These are phyloP conservation scores for Lacerta agilis DNA, from an alignment of 2,797 vertebrate genomes.

Conservation along the genomic window DNA sequence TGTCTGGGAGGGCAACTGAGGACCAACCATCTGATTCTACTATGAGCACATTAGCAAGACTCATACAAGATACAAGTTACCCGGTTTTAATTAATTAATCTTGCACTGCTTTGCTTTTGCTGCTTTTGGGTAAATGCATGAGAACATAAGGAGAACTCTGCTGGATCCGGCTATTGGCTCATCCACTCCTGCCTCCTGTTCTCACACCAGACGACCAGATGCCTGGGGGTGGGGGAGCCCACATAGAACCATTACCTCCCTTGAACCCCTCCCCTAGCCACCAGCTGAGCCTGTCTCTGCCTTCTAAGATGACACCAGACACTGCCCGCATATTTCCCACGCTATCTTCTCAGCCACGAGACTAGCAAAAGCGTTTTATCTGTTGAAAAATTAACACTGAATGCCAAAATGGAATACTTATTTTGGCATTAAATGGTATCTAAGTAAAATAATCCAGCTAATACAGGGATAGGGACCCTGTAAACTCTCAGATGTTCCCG, in stretches of 20 bases:
- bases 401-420: not conserved
- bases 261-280: too few relatives aligned
- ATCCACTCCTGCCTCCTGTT: not conserved
- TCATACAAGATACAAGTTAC: not conserved
- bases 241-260: too few relatives aligned
- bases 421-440: too few relatives aligned
- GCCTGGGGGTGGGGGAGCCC: too few relatives aligned
- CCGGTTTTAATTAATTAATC: not conserved
- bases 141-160: not conserved
- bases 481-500: not conserved
- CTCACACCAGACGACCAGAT: too few relatives aligned
- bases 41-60: not conserved
- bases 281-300: not conserved
- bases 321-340: not conserved
- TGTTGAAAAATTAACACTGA: not conserved
- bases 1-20: too few relatives aligned
- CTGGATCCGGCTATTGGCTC: not conserved
- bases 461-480: not conserved
- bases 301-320: not conserved
- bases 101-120: not conserved
- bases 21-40: not conserved
- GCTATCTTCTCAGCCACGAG: not conserved
- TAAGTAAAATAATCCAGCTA: not conserved
- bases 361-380: too few relatives aligned
- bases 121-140: not conserved